Base-by-base conservation (phyloP, 2,797 vertebrate genomes). In the Muraenolepis orangiensis region DNA sequence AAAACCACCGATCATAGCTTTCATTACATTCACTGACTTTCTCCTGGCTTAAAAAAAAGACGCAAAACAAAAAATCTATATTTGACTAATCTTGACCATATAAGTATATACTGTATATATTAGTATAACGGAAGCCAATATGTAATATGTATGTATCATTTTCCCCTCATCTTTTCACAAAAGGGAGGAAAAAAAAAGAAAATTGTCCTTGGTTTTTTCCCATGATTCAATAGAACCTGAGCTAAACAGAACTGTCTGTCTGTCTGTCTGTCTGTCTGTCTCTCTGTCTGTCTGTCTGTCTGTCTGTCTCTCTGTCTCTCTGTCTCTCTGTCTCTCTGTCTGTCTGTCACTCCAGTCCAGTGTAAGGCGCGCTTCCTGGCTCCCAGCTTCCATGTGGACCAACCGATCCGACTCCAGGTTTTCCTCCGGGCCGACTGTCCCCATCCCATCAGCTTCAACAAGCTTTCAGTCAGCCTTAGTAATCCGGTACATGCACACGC, bases 341-440 rank as follows among this genome's bases (percentile, higher is more conserved):
- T n/a, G n/a, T n/a, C n/a, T 80, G 38, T 75, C 69, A 23, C 38
- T 78, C 67, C 79, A 92, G 91, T 92, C 69, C 96, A 97, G 78
- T 98, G 96, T 87, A 98, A 97, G 89, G 94, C 95, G 77, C 95
- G 88, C 86, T 97, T 98, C 87, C 92, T 93, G 34, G 91, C 91
- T 84, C 96, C 96, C 66, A 96, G 96, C 85, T 98, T 98, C 89
- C 96, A 96, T 0, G 91, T 98, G 7, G 95, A 98, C 84, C 91
- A 95, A 80, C 95, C 95, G 34, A 94, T 97, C 82, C 93, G 94
- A 71, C 94, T 97, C 31, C 94, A 96, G 80, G 89, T 97, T 6
- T 96, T 93, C 76, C 90, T 98, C 74, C 94, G 90, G 87, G 93
- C 95, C 0, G 95, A 97, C 81, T 95, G 95, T 80, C 96, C 96